Conservation (phyloP, 2,797 vertebrate genomes). For the Anolis apletophallus region DNA sequence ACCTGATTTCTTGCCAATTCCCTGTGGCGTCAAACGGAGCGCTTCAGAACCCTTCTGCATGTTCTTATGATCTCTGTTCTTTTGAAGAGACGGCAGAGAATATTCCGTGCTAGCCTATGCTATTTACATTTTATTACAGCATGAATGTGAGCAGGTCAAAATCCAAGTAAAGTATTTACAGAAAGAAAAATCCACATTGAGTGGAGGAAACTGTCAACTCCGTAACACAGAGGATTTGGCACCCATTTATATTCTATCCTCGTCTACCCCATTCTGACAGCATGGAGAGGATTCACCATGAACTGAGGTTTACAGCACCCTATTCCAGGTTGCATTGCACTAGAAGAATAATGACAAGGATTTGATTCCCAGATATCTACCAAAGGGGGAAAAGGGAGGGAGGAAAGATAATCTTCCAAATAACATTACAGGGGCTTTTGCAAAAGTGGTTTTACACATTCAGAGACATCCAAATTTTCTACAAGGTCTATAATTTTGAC, state of each 20-base stretch:
- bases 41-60: constrained; percentile 51
- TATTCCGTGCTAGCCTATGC: constrained; percentile 59
- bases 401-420: background rate
- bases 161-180: constrained; percentile 38
- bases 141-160: constrained; percentile 67
- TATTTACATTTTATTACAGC: constrained; percentile 67
- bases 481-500: background rate
- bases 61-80: constrained; percentile 51
- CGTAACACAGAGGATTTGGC: background rate
- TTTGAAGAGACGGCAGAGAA: constrained; percentile 60
- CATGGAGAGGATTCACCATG: constrained; percentile 1
- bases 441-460: too few species aligned
- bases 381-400: background rate
- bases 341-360: background rate
- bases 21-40: constrained; percentile 62
- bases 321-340: background rate
- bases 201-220: background rate
- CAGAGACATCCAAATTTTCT: background rate
- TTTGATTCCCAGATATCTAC: background rate
- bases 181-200: constrained; percentile 17
- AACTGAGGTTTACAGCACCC: background rate
- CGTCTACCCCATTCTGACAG: background rate
- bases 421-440: background rate
- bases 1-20: constrained; percentile 70
- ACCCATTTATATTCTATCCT: constrained; percentile 13